Percentiles rank a stretch among this genome's conserved stretches.
Conservation (phyloP, 2,113 vertebrate genomes). For the Calyptommatus sinebrachiatus region DNA sequence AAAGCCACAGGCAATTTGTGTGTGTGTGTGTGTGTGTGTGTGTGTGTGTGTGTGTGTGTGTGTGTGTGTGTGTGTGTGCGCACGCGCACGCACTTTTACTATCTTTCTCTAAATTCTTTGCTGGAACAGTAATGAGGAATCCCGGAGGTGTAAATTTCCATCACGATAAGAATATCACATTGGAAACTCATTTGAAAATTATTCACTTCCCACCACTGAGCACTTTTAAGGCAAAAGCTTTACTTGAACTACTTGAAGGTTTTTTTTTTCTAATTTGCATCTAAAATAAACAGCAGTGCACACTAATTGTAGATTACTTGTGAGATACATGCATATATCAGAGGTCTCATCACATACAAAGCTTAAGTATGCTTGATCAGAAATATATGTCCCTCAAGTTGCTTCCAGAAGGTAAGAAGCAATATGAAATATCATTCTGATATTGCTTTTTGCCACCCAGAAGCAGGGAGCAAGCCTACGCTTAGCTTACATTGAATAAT, state of each 20-base stretch:
- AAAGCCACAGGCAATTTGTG: too few relatives aligned
- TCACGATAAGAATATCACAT: neutral
- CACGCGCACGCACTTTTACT: too few relatives aligned
- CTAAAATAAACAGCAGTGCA: neutral
- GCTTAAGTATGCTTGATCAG: neutral
- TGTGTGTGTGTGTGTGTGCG: too few relatives aligned
- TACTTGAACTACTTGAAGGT: neutral
- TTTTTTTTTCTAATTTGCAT: neutral
- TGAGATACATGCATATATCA: neutral
- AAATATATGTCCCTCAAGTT: neutral
- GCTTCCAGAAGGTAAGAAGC: too few relatives aligned
- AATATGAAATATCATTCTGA: too few relatives aligned
- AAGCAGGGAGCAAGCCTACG: too few relatives aligned
- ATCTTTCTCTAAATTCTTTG: neutral
- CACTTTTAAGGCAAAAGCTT: neutral
- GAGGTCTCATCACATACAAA: neutral
- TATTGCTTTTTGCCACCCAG: too few relatives aligned
- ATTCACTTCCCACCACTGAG: neutral
- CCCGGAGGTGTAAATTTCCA: neutral
- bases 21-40: too few relatives aligned
- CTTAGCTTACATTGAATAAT: too few relatives aligned
- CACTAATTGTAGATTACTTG: neutral
- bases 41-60: too few relatives aligned
- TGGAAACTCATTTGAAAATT: neutral
- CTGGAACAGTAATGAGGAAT: neutral